phyloP scores from a whole-genome alignment of 2,888 invertebrate genomes.

The Pegoplata infirma region DNA sequence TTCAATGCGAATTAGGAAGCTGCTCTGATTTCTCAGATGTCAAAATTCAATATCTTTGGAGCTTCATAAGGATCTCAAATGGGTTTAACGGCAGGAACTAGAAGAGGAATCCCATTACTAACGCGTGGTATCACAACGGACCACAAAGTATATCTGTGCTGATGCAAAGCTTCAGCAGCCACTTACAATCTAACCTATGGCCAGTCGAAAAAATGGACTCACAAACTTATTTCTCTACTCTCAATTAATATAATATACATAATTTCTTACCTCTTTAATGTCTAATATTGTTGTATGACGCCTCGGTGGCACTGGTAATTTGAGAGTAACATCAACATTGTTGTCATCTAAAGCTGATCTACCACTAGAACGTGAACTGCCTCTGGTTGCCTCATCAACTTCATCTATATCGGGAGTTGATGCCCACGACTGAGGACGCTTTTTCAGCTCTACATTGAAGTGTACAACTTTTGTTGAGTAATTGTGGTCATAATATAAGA shows the following conservation, averaged over 20 bases:
- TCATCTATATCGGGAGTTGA: slow-evolving; percentile 89
- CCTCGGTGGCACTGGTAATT: slow-evolving; percentile 84
- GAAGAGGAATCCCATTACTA: too few relatives aligned
- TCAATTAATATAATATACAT: not conserved
- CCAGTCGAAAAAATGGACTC: too few relatives aligned
- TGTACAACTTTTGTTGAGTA: slow-evolving; percentile 74
- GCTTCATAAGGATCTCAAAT: too few relatives aligned
- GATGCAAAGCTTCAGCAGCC: too few relatives aligned
- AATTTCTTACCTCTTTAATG: slow-evolving; percentile 71
- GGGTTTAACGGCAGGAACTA: too few relatives aligned
- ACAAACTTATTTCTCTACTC: too few relatives aligned
- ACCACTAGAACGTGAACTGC: slow-evolving; percentile 17
- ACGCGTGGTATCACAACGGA: too few relatives aligned
- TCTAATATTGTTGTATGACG: slow-evolving; percentile 82
- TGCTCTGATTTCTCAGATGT: too few relatives aligned
- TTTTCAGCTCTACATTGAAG: slow-evolving; percentile 78
- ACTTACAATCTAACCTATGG: too few relatives aligned
- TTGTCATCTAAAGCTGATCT: slow-evolving; percentile 78
- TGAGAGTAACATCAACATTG: slow-evolving; percentile 82
- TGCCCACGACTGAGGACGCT: slow-evolving; percentile 84
- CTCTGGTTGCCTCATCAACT: slow-evolving; percentile 56
- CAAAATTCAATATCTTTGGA: too few relatives aligned
- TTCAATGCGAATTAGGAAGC: too few relatives aligned
- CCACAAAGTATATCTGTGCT: too few relatives aligned
- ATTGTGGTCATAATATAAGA: slow-evolving; percentile 21